Base-by-base conservation (phyloP, 2,113 vertebrate species). In the Syrrhaptes paradoxus region DNA sequence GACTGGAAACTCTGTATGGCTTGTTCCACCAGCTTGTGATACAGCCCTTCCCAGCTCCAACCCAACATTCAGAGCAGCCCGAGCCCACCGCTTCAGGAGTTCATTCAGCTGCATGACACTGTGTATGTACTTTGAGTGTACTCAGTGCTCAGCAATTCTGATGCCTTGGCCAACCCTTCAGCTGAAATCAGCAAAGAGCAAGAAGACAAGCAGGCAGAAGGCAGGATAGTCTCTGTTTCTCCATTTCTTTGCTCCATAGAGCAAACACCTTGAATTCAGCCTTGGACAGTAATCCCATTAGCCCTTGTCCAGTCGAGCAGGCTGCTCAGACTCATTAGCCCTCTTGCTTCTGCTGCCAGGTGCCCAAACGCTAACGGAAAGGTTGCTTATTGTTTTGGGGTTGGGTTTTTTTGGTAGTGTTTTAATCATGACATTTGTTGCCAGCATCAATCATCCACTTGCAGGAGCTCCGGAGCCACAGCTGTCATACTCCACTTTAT, bases 401-500 rank as follows among this genome's bases (percentile, higher is more conserved):
- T 34, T 76, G 73, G 21, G 1, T 3, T 66, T 91, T 82, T 78
- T 77, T 26, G 20, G 20, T 20, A 26, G 32, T 26, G 26, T 94
- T 92, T 95, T 77, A 55, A 93, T 92, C 43, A 65, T 46, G 68
- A 63, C 62, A 82, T 63, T 85, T 73, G 72, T 74, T 94, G 86
- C 38, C 80, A 94, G 70, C 67, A 85, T 81, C 86, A 62, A 55
- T 93, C 92, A 89, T 11, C 55, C 28, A 3, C 57, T 73, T 73
- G 38, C 41, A 79, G 51, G 41, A 94, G 52, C 49, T 29, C 46
- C 51, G 78, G 71, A 92, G 81, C 63, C 87, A 43, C 86, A 80
- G 89, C 79, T 93, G 92, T 87, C 79, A 89, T 28, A 82, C 55
- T 93, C 62, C 62, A 92, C 81, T 96, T 92, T 92, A 63, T 68